Evolutionary conservation across 2,888 invertebrate species (phyloP).

Genomic region (Scaptodrosophila latifasciaeformis): DNA sequence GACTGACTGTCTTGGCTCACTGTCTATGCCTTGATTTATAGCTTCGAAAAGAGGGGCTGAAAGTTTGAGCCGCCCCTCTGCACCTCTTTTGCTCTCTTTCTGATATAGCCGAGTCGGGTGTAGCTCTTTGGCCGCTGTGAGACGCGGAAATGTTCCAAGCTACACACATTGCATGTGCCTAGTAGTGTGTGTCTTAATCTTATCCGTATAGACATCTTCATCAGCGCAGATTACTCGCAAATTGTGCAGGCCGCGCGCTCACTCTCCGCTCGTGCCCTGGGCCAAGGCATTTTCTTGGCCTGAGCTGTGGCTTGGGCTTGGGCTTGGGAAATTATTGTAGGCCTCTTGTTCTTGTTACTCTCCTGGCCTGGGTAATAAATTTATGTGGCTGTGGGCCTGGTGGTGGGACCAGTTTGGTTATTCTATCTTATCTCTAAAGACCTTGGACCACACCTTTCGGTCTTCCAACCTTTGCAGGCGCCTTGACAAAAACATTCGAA

Average conservation of each 20-base stretch:
- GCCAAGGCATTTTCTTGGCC: no score
- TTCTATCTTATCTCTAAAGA: background rate
- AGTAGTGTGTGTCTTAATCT: slow-evolving; percentile 41
- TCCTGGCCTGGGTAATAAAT: slow-evolving; percentile 29
- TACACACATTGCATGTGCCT: slow-evolving; percentile 32
- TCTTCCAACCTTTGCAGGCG: slow-evolving; percentile 50
- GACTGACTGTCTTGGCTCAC: background rate
- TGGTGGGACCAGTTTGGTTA: background rate
- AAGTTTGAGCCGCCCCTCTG: background rate
- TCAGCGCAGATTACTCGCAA: slow-evolving; percentile 50
- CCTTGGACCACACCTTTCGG: slow-evolving; percentile 48
- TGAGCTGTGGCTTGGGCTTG: no score
- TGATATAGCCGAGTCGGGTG: background rate
- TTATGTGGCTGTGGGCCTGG: background rate
- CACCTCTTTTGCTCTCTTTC: slow-evolving; percentile 3
- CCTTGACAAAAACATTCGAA: slow-evolving; percentile 55
- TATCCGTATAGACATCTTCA: slow-evolving; percentile 58
- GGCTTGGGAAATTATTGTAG: slow-evolving; percentile 7
- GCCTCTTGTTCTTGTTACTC: slow-evolving; percentile 9
- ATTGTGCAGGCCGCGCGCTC: slow-evolving; percentile 37
- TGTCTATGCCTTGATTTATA: background rate
- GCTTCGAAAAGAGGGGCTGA: no score
- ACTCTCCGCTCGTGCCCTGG: no score
- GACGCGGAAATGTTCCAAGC: slow-evolving; percentile 60
- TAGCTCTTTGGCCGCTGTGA: slow-evolving; percentile 13